phyloP scores from a whole-genome alignment of 2,888 invertebrate genomes.

The Acanthosepion lycidas region DNA sequence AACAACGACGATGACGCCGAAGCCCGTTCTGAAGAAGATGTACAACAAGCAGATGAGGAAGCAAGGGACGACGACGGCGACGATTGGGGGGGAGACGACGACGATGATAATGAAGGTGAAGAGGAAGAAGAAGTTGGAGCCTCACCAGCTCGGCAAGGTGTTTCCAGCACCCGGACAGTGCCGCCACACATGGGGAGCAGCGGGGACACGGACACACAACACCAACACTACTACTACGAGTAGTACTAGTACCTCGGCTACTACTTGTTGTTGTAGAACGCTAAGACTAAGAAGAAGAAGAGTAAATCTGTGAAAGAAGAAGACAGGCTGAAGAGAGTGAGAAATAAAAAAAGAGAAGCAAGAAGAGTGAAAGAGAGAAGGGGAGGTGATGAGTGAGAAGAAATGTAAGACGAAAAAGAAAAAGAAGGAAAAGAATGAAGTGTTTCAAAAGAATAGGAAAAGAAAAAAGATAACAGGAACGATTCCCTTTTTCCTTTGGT shows the following conservation, averaged over 20 bases:
- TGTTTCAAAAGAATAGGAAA: background rate
- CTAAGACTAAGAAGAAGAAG: background rate
- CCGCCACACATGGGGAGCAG: constrained; percentile 46
- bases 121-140: background rate
- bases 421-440: background rate
- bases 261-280: constrained; percentile 20
- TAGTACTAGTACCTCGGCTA: background rate
- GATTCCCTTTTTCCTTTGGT: background rate
- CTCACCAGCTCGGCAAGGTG: constrained; percentile 46
- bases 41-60: background rate
- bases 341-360: background rate
- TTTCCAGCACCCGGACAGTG: constrained; percentile 44
- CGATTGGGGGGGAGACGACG: background rate
- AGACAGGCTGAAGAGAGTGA: background rate
- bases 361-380: background rate
- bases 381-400: background rate
- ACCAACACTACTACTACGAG: background rate
- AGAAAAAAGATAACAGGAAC: background rate
- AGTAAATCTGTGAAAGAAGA: background rate
- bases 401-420: background rate
- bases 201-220: constrained; percentile 24
- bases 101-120: background rate
- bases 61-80: background rate
- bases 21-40: constrained; percentile 2
- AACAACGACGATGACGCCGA: constrained; percentile 24